phyloP scores from a whole-genome alignment of 2,888 invertebrate genomes.

The Synergus gifuensis region DNA sequence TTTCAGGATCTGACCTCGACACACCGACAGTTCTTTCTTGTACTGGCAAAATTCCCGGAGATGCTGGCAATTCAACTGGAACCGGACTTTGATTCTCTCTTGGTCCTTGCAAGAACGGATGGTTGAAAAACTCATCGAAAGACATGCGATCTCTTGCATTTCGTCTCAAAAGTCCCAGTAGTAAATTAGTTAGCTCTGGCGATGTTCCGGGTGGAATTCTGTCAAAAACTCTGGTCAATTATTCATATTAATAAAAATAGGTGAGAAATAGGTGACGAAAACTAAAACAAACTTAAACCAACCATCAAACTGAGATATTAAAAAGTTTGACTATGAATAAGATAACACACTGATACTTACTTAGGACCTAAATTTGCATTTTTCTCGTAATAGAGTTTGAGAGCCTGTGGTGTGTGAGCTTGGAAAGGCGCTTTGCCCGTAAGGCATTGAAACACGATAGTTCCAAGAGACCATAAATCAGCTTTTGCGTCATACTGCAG shows the following conservation, averaged over 20 bases:
- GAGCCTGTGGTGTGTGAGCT: conserved; percentile 97
- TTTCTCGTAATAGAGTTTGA: conserved; percentile 98
- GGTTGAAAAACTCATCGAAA: conserved; percentile 97
- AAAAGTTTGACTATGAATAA: no score
- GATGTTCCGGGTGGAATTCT: conserved; percentile 97
- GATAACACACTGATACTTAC: conserved; percentile 79
- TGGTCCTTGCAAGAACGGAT: conserved; percentile 90
- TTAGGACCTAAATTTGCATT: conserved; percentile 93
- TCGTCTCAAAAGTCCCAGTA: conserved; percentile 91
- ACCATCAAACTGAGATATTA: no score
- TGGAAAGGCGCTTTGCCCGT: conserved; percentile 99
- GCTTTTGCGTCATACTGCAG: conserved; percentile 99
- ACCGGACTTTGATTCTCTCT: conserved; percentile 77
- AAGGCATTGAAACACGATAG: conserved; percentile 98
- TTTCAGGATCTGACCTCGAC: conserved; percentile 67
- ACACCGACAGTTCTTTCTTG: conserved; percentile 62
- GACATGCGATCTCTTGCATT: conserved; percentile 97
- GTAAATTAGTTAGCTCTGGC: conserved; percentile 90
- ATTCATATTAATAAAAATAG: conserved; percentile 7
- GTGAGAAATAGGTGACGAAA: no score
- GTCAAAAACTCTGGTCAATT: conserved; percentile 64
- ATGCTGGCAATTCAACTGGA: conserved; percentile 73
- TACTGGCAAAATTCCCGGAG: conserved; percentile 67
- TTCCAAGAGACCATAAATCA: conserved; percentile 99
- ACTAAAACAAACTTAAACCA: no score